Evolutionary conservation across 2,888 invertebrate genomes (phyloP).

Genomic region (Xestia c-nigrum): DNA sequence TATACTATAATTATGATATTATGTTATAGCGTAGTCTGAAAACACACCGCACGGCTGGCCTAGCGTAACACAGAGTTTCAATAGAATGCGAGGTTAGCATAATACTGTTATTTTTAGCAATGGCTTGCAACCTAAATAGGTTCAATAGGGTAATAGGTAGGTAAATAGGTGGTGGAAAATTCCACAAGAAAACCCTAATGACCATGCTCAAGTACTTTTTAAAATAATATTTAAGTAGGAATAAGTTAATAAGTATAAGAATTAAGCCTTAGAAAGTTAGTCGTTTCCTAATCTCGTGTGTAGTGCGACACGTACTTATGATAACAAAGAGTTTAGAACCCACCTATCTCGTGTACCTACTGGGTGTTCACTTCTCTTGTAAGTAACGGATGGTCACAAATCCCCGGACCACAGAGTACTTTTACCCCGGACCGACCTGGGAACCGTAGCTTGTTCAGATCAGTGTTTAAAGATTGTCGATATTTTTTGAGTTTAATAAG

Average conservation of each 20-base stretch:
- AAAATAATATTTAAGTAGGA: not conserved
- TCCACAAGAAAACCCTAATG: not conserved
- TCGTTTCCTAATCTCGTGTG: not conserved
- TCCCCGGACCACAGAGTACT: not conserved
- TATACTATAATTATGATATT: no score
- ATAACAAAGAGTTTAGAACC: not conserved
- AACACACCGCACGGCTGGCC: not conserved
- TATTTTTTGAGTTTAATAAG: not conserved
- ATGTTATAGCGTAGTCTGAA: no score
- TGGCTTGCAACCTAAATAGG: not conserved
- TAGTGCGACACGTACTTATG: not conserved
- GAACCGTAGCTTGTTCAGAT: not conserved
- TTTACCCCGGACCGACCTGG: no score
- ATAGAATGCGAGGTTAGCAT: not conserved
- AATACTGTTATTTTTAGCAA: not conserved
- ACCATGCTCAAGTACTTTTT: not conserved
- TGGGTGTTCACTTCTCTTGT: not conserved
- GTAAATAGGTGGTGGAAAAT: not conserved
- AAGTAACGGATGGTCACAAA: not conserved
- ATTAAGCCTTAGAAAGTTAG: not conserved
- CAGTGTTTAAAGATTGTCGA: not conserved
- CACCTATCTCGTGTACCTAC: not conserved
- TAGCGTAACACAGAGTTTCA: not conserved
- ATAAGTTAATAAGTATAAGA: not conserved
- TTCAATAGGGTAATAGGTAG: no score